These are phyloP conservation scores for Pantelozetes paolii DNA, from an alignment of 2,888 invertebrate genomes.

Conservation along the genomic window DNA sequence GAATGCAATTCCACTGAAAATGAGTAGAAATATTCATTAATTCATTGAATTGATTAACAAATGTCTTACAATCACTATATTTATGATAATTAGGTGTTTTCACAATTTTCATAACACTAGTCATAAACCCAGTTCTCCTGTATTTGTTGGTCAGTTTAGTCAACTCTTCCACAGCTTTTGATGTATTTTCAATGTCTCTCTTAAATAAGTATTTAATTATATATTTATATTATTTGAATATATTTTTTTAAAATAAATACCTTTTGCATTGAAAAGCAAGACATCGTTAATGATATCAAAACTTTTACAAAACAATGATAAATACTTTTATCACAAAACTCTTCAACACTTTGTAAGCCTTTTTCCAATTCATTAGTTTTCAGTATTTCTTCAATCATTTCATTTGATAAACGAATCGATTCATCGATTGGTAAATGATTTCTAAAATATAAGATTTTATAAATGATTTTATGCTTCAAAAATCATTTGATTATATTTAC, in stretches of 20 bases:
- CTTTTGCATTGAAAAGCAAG: conserved; percentile 13
- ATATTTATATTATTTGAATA: neutral
- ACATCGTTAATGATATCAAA: neutral
- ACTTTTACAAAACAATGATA: conserved; percentile 26
- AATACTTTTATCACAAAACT: conserved; percentile 18
- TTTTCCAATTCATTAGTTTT: neutral
- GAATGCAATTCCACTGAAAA: conserved; percentile 7
- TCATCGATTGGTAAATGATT: neutral
- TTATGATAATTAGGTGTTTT: conserved; percentile 35
- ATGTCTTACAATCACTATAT: conserved; percentile 24
- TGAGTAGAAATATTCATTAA: neutral
- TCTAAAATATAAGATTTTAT: neutral
- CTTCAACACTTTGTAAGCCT: neutral
- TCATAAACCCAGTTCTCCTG: neutral
- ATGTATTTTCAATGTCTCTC: conserved; percentile 28
- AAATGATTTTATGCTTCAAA: too few species aligned
- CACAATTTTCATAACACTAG: conserved; percentile 29
- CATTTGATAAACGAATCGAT: neutral
- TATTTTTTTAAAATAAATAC: too few species aligned
- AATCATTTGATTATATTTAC: too few species aligned
- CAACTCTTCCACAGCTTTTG: neutral
- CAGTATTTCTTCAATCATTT: neutral
- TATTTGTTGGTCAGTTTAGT: conserved; percentile 11
- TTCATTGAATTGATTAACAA: neutral
- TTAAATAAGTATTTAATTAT: neutral